Base-by-base conservation (phyloP, 2,888 invertebrate genomes). In the Sinhomidia bicolor region DNA sequence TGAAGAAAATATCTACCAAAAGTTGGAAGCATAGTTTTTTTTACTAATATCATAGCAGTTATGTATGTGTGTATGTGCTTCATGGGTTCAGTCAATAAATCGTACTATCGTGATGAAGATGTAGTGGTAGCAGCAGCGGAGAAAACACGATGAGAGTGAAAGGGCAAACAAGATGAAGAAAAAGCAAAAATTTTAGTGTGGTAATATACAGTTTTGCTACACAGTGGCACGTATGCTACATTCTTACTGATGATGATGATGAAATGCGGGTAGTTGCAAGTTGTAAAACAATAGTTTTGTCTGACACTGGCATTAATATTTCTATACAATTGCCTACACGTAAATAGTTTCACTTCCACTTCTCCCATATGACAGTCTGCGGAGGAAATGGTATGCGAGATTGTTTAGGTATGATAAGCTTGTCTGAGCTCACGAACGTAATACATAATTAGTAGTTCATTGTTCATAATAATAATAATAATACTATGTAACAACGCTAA, bases 361-460 rank as follows among this genome's bases (percentile, higher is more conserved):
- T 26, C 54, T 29, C 62, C 29, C 62, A 1, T 62, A 3, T 10
- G 5, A 7, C 23, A 57, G 62, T 29, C 23, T n/a, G n/a, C n/a
- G 29, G 29, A n/a, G 62, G 62, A 62, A 71, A 71, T 10, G 14
- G 41, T 32, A 20, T 71, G 36, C 1, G 32, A 2, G 12, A 2
- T 14, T 41, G 29, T n/a, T n/a, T n/a, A n/a, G n/a, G n/a, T n/a
- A n/a, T n/a, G n/a, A n/a, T n/a, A 41, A 14, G 41, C 71, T 32
- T 65, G 41, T 71, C 9, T 10, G 41, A 47, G 44, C 14, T 47
- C 23, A 23, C 32, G 26, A 76, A 76, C 44, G 74, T 76, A 76
- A 76, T 76, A 76, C n/a, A n/a, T n/a, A n/a, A 76, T 76, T 76
- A 76, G 74, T 51, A 76, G 74, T 44, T 76, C 44, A 29, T 76